Base-by-base conservation (phyloP, 1,140 invertebrate species). In the Listronotus oregonensis region DNA sequence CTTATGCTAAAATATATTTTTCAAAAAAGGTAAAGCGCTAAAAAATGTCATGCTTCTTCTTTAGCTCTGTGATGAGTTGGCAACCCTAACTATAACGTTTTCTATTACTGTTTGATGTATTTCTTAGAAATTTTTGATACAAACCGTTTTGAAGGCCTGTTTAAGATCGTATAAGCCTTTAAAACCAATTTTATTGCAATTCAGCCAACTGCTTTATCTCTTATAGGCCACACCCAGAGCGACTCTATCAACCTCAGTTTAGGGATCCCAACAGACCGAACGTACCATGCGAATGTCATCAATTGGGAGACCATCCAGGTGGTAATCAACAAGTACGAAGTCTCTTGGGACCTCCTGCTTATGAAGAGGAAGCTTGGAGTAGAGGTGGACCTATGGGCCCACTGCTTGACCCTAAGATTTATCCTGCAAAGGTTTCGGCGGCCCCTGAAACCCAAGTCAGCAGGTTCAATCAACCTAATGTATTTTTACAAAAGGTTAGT, bases 351-450 rank as follows among this genome's bases (percentile, higher is more conserved):
- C 75, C 75, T 4, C 66, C 64, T 42, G 72, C 71, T 4, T 58
- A 65, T 70, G 79, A 83, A 70, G 74, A 71, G 14, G 72, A 77
- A 34, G 63, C 75, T 17, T 80, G 79, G 77, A 79, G 75, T 67
- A 73, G 76, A 10, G 49, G 71, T 5, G 77, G 78, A 12, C 77
- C 79, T 3, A 85, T 83, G 82, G 84, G 83, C n/a, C 81, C 81
- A 0, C 71, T 85, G 42, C 66, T 85, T 21, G 84, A 86, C 17
- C 83, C 84, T 0, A 86, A 86, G 73, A 55, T 86, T 15, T 85
- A 84, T 70, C 81, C 84, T 7, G 82, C 80, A 0, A 80, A 81
- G 66, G 82, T 83, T 1, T 81, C 78, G 3, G 78, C 81, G 10
- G 77, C 79, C 59, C 83, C 83, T 4, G 82, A 84, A 65, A 78